Evolutionary conservation across 53 echinoderm and acorn worm genomes (phyloP).

Genomic region (Paracentrotus lividus): DNA sequence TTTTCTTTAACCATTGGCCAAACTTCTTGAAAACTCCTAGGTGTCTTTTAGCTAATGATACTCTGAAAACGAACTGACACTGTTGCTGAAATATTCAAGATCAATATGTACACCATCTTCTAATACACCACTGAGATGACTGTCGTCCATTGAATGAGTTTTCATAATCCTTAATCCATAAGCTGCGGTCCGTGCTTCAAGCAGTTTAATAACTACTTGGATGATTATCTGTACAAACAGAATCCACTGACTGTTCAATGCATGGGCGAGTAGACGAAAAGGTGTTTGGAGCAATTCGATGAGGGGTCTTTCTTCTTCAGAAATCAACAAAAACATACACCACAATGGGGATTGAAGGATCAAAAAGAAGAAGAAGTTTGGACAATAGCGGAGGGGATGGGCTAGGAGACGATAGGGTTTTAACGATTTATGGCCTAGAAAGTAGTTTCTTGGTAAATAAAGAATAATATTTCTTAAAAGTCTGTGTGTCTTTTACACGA

Average conservation of each 20-base stretch:
- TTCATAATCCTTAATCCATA: neutral
- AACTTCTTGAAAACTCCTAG: neutral
- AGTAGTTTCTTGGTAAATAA: neutral
- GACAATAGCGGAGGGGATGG: neutral
- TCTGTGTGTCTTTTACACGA: neutral
- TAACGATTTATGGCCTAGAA: neutral
- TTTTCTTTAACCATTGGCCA: neutral
- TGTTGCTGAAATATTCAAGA: neutral
- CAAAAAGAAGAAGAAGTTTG: neutral
- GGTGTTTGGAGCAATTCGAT: slow-evolving; percentile 8
- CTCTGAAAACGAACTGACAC: neutral
- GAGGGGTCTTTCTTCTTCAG: slow-evolving; percentile 3
- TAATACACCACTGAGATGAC: neutral
- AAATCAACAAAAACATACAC: slow-evolving; percentile 55
- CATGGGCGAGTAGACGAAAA: slow-evolving; percentile 2
- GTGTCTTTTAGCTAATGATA: neutral
- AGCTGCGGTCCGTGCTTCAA: neutral
- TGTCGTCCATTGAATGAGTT: neutral
- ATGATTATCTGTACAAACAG: slow-evolving; percentile 33
- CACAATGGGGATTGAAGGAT: slow-evolving; percentile 55
- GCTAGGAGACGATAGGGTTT: neutral
- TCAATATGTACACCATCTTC: neutral
- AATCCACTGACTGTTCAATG: slow-evolving; percentile 40
- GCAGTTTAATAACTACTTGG: neutral
- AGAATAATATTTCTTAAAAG: neutral